Conservation (phyloP, 2,113 vertebrate genomes). For the Pseudorectes ferrugineus region DNA sequence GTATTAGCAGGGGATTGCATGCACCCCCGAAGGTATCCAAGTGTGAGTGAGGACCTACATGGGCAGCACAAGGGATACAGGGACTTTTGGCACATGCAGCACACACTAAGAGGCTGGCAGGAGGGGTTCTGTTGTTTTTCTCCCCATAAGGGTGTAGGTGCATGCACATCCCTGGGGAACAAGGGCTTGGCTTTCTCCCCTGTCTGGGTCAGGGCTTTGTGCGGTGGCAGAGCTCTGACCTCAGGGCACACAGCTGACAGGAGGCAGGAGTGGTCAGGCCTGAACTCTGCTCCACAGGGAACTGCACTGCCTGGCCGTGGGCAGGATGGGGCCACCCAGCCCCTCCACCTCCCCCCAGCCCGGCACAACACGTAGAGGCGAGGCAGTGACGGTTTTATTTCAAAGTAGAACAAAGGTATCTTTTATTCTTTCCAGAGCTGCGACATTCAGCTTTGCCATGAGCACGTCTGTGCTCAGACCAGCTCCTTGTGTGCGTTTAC, state of each 20-base stretch:
- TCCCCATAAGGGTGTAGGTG: neutral
- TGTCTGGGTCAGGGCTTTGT: neutral
- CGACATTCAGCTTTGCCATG: neutral
- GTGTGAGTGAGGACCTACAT: neutral
- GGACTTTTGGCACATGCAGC: neutral
- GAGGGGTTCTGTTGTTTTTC: neutral
- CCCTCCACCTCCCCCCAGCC: neutral
- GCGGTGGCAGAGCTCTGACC: neutral
- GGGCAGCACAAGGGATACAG: neutral
- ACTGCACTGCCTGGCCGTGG: fast-evolving
- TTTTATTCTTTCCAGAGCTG: slow-evolving; percentile 44
- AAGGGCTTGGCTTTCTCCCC: neutral
- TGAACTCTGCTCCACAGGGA: neutral
- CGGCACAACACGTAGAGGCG: fast-evolving
- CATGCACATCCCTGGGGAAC: neutral
- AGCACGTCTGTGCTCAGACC: neutral
- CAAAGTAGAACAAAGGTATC: slow-evolving; percentile 33
- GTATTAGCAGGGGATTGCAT: neutral
- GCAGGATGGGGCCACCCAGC: neutral
- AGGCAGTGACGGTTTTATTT: neutral
- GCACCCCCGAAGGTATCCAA: neutral
- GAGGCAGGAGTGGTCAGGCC: neutral
- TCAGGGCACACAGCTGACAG: neutral
- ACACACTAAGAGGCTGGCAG: neutral
- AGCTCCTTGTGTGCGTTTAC: neutral